These are phyloP conservation scores for Heliocidaris erythrogramma DNA, from an alignment of 35 echinoderm and acorn worm genomes.

Conservation along the genomic window DNA sequence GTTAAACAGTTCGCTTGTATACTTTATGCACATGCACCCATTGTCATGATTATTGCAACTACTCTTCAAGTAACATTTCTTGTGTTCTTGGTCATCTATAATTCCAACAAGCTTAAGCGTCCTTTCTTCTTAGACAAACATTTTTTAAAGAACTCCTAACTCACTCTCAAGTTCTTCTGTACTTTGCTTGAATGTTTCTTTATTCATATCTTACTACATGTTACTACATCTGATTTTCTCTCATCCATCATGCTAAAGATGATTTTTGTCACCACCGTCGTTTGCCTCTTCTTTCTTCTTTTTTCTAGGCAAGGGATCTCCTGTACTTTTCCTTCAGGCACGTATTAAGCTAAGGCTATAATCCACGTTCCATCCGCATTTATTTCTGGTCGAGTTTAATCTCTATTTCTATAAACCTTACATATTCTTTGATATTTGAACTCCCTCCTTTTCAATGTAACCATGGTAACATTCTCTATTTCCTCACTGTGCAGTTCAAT, in stretches of 20 bases:
- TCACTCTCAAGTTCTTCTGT: background rate
- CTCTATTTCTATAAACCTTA: background rate
- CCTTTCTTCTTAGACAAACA: no score
- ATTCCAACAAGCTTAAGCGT: no score
- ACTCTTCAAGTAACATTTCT: no score
- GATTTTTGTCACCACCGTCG: background rate
- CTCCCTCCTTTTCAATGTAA: background rate
- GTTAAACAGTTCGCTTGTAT: no score
- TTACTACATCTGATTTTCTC: background rate
- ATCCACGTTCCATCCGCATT: background rate
- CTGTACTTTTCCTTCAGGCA: background rate
- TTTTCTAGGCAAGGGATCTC: background rate
- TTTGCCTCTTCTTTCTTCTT: background rate
- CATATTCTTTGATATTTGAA: background rate
- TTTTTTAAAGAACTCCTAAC: no score
- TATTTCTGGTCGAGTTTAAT: background rate
- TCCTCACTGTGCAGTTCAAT: no score
- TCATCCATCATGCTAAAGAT: background rate
- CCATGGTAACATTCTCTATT: background rate
- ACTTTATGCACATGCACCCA: no score
- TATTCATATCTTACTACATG: no score
- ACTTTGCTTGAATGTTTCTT: background rate
- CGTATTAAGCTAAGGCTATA: background rate
- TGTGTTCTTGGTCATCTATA: no score
- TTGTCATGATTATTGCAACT: no score